Evolutionary conservation across 2,113 vertebrate genomes (phyloP).

Genomic region (Promerops cafer): DNA sequence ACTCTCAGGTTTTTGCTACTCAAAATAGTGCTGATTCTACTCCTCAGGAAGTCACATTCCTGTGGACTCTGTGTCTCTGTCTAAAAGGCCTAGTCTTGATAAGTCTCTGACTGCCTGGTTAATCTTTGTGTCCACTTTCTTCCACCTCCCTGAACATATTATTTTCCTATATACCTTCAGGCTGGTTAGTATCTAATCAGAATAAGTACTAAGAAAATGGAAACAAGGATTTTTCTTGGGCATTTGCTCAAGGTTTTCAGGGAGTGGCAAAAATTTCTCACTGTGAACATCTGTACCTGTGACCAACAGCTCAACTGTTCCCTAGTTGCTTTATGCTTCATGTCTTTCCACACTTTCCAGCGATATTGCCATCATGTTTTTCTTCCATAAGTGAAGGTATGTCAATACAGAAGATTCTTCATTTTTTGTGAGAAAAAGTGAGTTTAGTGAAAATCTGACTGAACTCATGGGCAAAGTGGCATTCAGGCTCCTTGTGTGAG

Average conservation of each 20-base stretch:
- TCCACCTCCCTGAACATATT: not conserved
- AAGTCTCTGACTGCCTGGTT: not conserved
- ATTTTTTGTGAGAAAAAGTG: not conserved
- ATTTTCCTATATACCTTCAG: not conserved
- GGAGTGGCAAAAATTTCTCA: not conserved
- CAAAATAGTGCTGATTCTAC: not conserved
- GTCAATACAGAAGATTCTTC: not conserved
- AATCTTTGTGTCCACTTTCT: not conserved
- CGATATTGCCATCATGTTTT: not conserved
- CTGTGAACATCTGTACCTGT: not conserved
- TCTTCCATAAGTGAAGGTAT: not conserved
- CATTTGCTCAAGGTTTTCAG: not conserved
- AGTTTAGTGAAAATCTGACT: not conserved
- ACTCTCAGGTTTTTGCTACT: not conserved
- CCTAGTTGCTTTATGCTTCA: not conserved
- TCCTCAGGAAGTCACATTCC: not conserved
- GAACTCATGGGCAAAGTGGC: not conserved
- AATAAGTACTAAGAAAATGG: not conserved
- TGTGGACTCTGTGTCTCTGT: not conserved
- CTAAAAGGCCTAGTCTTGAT: not conserved
- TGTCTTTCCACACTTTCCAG: not conserved
- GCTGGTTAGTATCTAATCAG: not conserved
- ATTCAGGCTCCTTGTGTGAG: not conserved
- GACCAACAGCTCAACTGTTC: not conserved
- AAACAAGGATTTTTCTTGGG: not conserved